Base-by-base conservation (phyloP, 1,140 invertebrate species). In the Pseudobourletiella spinata region DNA sequence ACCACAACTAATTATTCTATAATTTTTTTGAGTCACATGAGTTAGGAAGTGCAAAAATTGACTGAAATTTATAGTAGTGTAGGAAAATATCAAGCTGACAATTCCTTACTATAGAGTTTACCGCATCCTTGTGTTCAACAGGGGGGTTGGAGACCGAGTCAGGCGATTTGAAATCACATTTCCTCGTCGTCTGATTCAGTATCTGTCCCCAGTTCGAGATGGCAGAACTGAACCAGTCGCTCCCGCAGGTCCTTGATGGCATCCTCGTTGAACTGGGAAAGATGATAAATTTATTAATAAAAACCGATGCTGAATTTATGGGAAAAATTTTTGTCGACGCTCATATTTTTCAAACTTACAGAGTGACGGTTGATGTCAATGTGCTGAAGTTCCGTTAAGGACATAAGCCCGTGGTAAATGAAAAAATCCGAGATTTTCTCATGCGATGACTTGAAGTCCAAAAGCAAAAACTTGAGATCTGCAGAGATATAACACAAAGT, bases 351-450 rank as follows among this genome's bases (percentile, higher is more conserved):
- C 6, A 46, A 46, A 8, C 44, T 46, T 46, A 46, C 44, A 46
- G 6, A 8, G 18, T 46, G 44, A 8, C 44, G 15, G 44, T 51
- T 51, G 48, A 51, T 51, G 8, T 51, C 22, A 8, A 51, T n/a
- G 28, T 51, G 48, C 22, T 51, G 48, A 25, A 51, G 24, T 51
- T 51, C 22, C 6, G 14, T 51, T 14, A 51, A 26, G 24, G 25
- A 51, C 4, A 26, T 25, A 3, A 51, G n/a, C 14, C 48, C 48
- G 28, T 51, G 48, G 24, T 24, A 51, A n/a, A 51, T 51, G 48
- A 51, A 51, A 26, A 51, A 51, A 26, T 51, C 48, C 16, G 48
- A 25, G 6, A 51, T 8, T 51, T 51, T 51, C 25, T 51, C 44
- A 46, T 20, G 44, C 14, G 14, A 25, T 6, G 48, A 51, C 28